Percentiles rank a stretch among this genome's conserved stretches.
Evolutionary conservation across 2,888 invertebrate species (phyloP).

Genomic region (Eretmocerus hayati): DNA sequence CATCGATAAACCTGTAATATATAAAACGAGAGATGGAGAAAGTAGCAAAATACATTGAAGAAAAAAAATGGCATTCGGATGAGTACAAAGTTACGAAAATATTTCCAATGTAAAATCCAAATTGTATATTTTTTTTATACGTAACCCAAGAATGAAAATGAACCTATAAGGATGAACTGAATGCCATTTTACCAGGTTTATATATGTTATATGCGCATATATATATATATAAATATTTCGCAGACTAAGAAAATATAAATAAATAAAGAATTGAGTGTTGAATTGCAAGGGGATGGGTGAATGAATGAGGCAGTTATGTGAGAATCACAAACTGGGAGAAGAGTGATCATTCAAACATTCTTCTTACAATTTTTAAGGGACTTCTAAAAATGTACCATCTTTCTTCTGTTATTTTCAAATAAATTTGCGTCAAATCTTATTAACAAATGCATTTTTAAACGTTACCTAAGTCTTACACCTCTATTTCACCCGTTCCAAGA

Average conservation of each 20-base stretch:
- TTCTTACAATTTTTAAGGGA: conserved; percentile 17
- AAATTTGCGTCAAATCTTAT: too few relatives aligned
- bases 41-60: conserved; percentile 24
- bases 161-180: conserved; percentile 43
- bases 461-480: too few relatives aligned
- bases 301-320: neutral
- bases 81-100: conserved; percentile 43
- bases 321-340: conserved; percentile 6
- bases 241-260: conserved; percentile 15
- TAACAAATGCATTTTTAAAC: neutral
- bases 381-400: conserved; percentile 18
- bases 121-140: conserved; percentile 48
- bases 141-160: conserved; percentile 36
- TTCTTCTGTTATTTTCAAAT: too few relatives aligned
- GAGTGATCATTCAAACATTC: conserved; percentile 7
- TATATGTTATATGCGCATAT: conserved; percentile 27
- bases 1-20: conserved; percentile 36
- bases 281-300: conserved; percentile 20
- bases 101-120: conserved; percentile 44
- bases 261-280: conserved; percentile 34
- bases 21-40: conserved; percentile 20
- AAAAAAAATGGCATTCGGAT: conserved; percentile 45
- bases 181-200: conserved; percentile 44
- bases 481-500: too few relatives aligned
- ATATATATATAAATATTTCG: conserved; percentile 32